Evolutionary conservation across 2,113 vertebrate genomes (phyloP), one percentile per base, ranked within the genome.

Genomic region (Leucosticte australis): DNA sequence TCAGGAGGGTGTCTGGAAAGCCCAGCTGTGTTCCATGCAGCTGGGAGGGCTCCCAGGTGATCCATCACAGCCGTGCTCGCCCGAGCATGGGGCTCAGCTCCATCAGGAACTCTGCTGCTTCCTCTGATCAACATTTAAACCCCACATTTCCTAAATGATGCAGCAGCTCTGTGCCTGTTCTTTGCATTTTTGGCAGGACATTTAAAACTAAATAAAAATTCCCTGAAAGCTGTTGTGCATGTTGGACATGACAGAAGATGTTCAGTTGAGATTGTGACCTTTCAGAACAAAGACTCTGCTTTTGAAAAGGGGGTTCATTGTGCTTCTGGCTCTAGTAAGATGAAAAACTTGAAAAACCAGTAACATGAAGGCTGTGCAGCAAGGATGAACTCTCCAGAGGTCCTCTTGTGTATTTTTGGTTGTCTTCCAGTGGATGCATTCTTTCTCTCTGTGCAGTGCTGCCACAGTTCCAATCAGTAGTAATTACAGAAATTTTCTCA

Each of bases 401-500:
- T 53, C 28, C 60, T 84, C 73, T 82, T 11, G 1, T 85, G 74
- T 94, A 39, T 78, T 91, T 95, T 87, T 91, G 87, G 80, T 95
- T 87, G 46, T 73, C 53, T 82, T 92, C 77, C 94, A 95, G 87
- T 69, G 65, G 65, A 75, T 76, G 5, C 31, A 49, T 82, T 91
- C 86, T 89, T 87, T 75, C 46, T 88, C n/a, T 89, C 83, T 64
- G 41, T 73, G 89, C 64, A 30, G 1, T 76, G 53, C 70, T 68
- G 28, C 77, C 87, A 95, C 77, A 39, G 41, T 92, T 94, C 89
- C 91, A 89, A 91, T 92, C 83, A 82, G 87, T 41, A 89, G 69
- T 89, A 96, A 95, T 91, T 94, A 90, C 41, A 76, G 69, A 94
- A 44, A 76, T 95, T 59, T 92, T 64, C 83, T 90, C 68, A 30